Base-by-base conservation (phyloP, 1,140 invertebrate genomes). In the Anastatus disparis region DNA sequence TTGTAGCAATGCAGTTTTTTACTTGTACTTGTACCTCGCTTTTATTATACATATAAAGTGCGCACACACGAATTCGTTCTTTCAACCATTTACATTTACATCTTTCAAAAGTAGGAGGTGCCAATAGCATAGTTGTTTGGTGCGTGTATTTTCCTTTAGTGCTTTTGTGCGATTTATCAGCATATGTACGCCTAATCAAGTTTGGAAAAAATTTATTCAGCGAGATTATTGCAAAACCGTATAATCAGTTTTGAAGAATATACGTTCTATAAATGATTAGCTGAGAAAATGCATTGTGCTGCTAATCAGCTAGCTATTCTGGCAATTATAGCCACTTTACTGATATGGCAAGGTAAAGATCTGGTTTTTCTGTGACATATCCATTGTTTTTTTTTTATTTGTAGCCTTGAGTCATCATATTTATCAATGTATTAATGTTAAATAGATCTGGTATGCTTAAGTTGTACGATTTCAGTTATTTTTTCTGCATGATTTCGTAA, bases 231-330 rank as follows among this genome's bases (percentile, higher is more conserved):
- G 3, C 40, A 44, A n/a, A 44, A 9, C 9, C 7, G 3, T 7
- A 3, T n/a, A 44, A n/a, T 9, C 3, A 3, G 6, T 3, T 9
- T n/a, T 13, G 15, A 3, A 44, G 3, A n/a, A 6, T 13, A 44
- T n/a, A 9, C 12, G 15, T 15, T 9, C 42, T 31, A 70, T 70
- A 70, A 63, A 70, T 70, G 67, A 62, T 55, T 62, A 70, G 67
- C 27, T 70, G 67, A 70, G 40, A 70, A 62, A 62, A 70, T 70
- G 67, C 40, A 26, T 27, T n/a, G 58, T 50, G 46, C 58, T 62
- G 58, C 26, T 12, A n/a, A 70, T 26, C 58, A 52, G 46, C 44
- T 26, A 31, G 56, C 35, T 48, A 53, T 62, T 15, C 27, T 70
- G 48, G 67, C 26, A 7, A 70, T 31, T 7, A 12, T 62, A 9